Evolutionary conservation across 35 echinoderm and acorn worm genomes (phyloP).

Genomic region (Chiridota heheva): DNA sequence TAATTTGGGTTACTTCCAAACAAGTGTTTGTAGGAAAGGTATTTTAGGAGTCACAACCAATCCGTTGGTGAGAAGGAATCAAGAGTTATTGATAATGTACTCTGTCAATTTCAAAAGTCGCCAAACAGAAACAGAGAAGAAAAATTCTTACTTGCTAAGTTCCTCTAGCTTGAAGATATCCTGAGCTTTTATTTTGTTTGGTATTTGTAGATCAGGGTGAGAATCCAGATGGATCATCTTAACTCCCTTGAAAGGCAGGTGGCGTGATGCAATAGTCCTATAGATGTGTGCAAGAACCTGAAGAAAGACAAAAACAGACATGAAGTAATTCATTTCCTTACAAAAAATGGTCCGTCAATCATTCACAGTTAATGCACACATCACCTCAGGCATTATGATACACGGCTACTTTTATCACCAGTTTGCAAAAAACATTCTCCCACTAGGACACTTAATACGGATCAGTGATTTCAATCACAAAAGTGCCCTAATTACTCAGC

Average conservation of each 20-base stretch:
- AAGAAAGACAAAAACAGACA: neutral
- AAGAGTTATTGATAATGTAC: neutral
- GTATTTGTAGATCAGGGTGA: conserved; percentile 88
- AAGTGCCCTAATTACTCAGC: no score
- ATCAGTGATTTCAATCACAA: neutral
- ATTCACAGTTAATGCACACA: neutral
- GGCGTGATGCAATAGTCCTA: conserved; percentile 69
- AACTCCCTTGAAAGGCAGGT: conserved; percentile 75
- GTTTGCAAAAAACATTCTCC: neutral
- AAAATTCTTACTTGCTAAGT: conserved; percentile 36
- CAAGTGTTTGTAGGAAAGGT: neutral
- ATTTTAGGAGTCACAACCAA: neutral
- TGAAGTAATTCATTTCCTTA: neutral
- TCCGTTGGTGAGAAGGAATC: neutral
- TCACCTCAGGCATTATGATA: neutral
- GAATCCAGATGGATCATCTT: conserved; percentile 92
- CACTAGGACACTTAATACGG: neutral
- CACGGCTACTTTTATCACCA: neutral
- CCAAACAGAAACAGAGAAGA: neutral
- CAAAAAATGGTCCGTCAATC: neutral
- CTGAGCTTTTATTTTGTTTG: conserved; percentile 76
- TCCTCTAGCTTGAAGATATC: conserved; percentile 58
- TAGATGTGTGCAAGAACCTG: conserved; percentile 89
- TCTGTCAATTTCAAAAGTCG: neutral
- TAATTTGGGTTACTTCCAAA: neutral